Evolutionary conservation across 2,797 vertebrate species (phyloP), one percentile per base, ranked within the genome.

Genomic region (Sylvilagus floridanus): DNA sequence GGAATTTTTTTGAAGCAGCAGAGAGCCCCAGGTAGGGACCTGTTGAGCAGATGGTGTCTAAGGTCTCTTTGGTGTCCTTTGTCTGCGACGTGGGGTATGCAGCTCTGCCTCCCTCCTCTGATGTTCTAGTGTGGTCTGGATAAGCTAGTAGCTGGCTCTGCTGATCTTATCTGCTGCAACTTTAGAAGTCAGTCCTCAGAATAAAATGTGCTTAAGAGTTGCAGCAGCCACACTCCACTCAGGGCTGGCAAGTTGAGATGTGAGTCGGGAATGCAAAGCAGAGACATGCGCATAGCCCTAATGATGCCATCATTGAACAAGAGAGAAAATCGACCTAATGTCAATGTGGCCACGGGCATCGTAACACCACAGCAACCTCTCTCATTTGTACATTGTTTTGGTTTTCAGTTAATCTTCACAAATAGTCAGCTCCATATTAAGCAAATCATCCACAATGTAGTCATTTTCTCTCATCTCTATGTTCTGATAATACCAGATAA

Each of bases 381-480:
- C 12, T 93, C 30, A 62, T 75, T 86, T 69, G 12, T 60, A 30
- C 87, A 52, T 77, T 91, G 85, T 79, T 82, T 37, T 72, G 66
- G 52, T 73, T 95, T 91, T 16, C 57, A 68, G 28, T 42, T 75
- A 92, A 54, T 35, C 28, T 92, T 90, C 73, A 79, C 5, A 83
- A 77, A 50, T 57, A 71, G 17, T 42, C 85, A 78, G 50, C 28
- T 2, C 30, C 30, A 4, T 63, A 82, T 73, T 77, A 93, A 84
- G 28, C 24, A 72, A 84, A 88, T 30, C 3, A 47, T 50, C 26
- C 5, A 66, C 32, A 89, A 90, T 72, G 28, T 17, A 76, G n/a
- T 79, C 47, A 81, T 72, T 82, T 93, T 79, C 37, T 78, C 16
- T 84, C 50, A 81, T 90, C 35, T 79, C 30, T 92, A 13, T 84